phyloP scores from a whole-genome alignment of 2,888 invertebrate species.

The Aromia moschata region DNA sequence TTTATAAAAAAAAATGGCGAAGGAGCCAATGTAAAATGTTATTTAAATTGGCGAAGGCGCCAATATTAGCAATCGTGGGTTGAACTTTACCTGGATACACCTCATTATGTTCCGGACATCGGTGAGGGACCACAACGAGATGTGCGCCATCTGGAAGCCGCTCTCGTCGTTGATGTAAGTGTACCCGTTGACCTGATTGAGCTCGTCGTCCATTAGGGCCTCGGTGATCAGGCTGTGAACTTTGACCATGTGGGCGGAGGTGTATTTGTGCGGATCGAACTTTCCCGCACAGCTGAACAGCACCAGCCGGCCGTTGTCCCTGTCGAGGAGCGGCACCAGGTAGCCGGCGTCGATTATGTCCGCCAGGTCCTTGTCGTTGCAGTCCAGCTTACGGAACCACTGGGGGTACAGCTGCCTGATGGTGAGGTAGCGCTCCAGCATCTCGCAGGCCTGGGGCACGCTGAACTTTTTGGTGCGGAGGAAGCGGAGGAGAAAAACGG shows the following conservation, averaged over 20 bases:
- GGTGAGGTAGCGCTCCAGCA: slow-evolving; percentile 87
- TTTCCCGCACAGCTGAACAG: slow-evolving; percentile 82
- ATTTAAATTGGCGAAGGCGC: too few species aligned
- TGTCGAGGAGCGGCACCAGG: slow-evolving; percentile 75
- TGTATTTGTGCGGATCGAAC: slow-evolving; percentile 64
- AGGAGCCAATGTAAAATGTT: too few species aligned
- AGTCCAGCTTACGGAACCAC: slow-evolving; percentile 86
- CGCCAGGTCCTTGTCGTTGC: slow-evolving; percentile 79
- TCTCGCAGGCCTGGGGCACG: slow-evolving; percentile 84
- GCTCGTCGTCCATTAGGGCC: slow-evolving; percentile 83
- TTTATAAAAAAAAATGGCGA: too few species aligned
- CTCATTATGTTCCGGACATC: slow-evolving; percentile 81
- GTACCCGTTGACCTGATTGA: slow-evolving; percentile 84
- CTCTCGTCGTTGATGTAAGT: slow-evolving; percentile 84
- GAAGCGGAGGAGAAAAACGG: slow-evolving; percentile 83
- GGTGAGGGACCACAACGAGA: slow-evolving; percentile 82
- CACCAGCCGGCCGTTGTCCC: slow-evolving; percentile 77
- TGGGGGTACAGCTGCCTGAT: slow-evolving; percentile 85
- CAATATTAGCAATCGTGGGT: too few species aligned
- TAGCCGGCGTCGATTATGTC: slow-evolving; percentile 86
- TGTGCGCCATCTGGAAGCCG: slow-evolving; percentile 84
- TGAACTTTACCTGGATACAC: slow-evolving; percentile 81
- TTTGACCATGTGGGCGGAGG: slow-evolving; percentile 84
- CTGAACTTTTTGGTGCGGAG: slow-evolving; percentile 89
- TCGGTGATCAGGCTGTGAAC: slow-evolving; percentile 89